phyloP scores from a whole-genome alignment of 2,888 invertebrate genomes.

The Lacanobia oleracea region DNA sequence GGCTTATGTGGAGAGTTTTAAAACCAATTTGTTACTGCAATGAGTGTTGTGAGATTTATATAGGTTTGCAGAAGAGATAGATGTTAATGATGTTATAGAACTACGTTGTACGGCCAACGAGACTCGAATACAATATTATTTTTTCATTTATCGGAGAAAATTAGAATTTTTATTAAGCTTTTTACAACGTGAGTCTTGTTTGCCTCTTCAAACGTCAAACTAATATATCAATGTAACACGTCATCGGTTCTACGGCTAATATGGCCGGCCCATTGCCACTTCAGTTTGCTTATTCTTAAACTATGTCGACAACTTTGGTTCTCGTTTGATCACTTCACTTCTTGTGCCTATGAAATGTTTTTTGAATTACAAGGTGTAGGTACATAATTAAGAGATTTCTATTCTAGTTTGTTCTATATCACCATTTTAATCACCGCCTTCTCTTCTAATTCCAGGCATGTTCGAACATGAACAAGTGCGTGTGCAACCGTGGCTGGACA shows the following conservation, averaged over 20 bases:
- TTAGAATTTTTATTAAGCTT: not conserved
- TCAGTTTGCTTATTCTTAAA: no score
- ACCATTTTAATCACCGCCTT: not conserved
- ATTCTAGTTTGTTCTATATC: not conserved
- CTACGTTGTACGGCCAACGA: not conserved
- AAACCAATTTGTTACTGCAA: constrained; percentile 13
- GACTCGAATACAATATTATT: not conserved
- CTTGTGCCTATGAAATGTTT: no score
- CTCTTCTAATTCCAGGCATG: constrained; percentile 93
- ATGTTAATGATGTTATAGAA: not conserved
- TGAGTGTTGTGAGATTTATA: not conserved
- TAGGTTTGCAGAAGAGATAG: no score
- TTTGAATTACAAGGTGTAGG: no score
- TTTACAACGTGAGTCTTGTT: not conserved
- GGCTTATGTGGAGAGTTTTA: constrained; percentile 14
- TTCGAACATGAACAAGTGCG: constrained; percentile 97
- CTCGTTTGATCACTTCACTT: no score
- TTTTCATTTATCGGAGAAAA: not conserved
- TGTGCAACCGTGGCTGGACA: constrained; percentile 96
- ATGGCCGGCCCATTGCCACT: no score
- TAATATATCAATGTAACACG: not conserved
- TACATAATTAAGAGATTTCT: no score
- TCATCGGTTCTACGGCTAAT: no score
- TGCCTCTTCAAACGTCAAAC: not conserved
- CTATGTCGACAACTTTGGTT: no score